Percentiles rank a stretch among this genome's conserved stretches.
phyloP scores from a whole-genome alignment of 2,888 invertebrate genomes.

The Cerastis rubricosa region DNA sequence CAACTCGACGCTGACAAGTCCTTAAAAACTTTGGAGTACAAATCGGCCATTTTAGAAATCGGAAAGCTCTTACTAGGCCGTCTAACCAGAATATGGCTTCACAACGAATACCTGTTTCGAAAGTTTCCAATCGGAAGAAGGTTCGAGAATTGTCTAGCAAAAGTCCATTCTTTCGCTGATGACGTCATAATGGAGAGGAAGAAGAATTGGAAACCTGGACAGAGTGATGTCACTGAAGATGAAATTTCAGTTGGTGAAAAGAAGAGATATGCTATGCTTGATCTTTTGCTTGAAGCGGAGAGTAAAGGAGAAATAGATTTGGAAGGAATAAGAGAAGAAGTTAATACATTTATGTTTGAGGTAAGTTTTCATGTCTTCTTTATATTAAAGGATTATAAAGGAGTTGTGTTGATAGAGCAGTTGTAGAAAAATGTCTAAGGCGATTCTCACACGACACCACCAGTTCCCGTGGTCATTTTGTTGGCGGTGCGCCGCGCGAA shows the following conservation, averaged over 20 bases:
- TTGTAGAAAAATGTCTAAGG: too few species aligned
- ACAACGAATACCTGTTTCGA: constrained; percentile 88
- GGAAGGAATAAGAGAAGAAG: constrained; percentile 93
- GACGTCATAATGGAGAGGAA: constrained; percentile 89
- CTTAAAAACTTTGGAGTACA: constrained; percentile 84
- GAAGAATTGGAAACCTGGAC: constrained; percentile 62
- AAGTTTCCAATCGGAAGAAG: constrained; percentile 83
- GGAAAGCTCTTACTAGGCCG: constrained; percentile 75
- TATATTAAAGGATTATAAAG: too few species aligned
- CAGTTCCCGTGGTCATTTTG: too few species aligned
- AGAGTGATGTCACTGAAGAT: constrained; percentile 42
- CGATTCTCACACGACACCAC: too few species aligned
- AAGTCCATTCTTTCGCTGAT: constrained; percentile 89
- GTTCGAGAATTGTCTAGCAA: constrained; percentile 85
- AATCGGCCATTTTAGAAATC: constrained; percentile 86
- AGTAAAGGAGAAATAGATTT: constrained; percentile 91
- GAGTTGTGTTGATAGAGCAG: too few species aligned
- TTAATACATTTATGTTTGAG: constrained; percentile 94
- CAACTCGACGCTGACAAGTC: constrained; percentile 85
- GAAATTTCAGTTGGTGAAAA: constrained; percentile 68
- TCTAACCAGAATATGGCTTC: constrained; percentile 90
- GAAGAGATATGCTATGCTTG: constrained; percentile 92
- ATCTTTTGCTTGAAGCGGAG: constrained; percentile 91
- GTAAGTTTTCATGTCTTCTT: constrained; percentile 74
- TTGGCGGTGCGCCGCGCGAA: too few species aligned